Evolutionary conservation across 1,140 invertebrate species (phyloP), one percentile per base, ranked within the genome.

Genomic region (Macrobrachium nipponense): DNA sequence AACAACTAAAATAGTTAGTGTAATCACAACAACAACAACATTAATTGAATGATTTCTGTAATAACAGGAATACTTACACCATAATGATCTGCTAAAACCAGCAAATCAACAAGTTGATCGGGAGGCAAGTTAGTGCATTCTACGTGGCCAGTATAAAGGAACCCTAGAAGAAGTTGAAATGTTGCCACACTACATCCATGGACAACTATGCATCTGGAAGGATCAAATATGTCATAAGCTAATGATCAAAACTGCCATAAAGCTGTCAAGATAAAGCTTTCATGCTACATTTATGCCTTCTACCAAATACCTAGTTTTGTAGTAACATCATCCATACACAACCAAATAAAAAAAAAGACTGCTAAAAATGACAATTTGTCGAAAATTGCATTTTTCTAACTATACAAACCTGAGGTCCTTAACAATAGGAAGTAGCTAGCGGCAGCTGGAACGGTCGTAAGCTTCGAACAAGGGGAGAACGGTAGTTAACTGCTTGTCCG

Each of bases 141-240:
- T 89, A 94, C 90, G 62, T 93, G 91, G 2, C 94, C 94, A 77
- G 93, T 92, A 89, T 95, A 95, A n/a, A 95, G 89, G 90, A 94
- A 95, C 72, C 94, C 92, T 36, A 95, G 90, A 87, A 95, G 93
- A 58, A 94, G 90, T 18, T 91, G 90, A 89, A 95, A 95, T 76
- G 95, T 90, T n/a, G 92, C 91, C 20, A 94, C 93, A 76, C 92
- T 93, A 61, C 93, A 94, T 89, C 95, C 94, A 87, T 94, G 93
- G 70, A 95, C 93, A 10, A 93, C 91, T 70, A 95, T 94, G 92
- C 94, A 94, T 89, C 94, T 94, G 89, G n/a, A 43, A 60, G 51
- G 20, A 43, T 18, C 12, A 58, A 59, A 27, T 18, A 59, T n/a
- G 23, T 23, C 14, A 36, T 72, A 3, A 72, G 14, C 68, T 20